Evolutionary conservation across 1,140 invertebrate genomes (phyloP), one percentile per base, ranked within the genome.

Genomic region (Trigoniulus corallinus): DNA sequence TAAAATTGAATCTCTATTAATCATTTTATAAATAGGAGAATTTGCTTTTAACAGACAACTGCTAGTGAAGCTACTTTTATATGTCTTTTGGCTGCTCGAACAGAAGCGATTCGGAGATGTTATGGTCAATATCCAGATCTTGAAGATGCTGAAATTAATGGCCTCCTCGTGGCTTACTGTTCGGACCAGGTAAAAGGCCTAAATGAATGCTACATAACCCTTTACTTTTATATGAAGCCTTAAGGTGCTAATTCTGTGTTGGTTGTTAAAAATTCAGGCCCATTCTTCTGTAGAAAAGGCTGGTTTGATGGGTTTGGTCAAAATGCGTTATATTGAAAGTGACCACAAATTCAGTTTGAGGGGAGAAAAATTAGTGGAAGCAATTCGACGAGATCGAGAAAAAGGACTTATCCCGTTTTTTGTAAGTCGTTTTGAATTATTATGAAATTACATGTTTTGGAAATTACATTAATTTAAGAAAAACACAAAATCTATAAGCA

Each of bases 281-380:
- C 91, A 97, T 67, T 95, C 89, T 0, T 94, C 89, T 21, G 89
- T 97, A 2, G 92, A 96, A 68, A 97, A 97, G 68, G 88, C 91
- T 41, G 88, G 87, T 18, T 66, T 92, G 1, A 86, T 87, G 50
- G 88, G 88, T 49, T 66, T 96, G 49, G 89, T 96, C 1, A 80
- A 85, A 57, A 84, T 96, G 81, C 74, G 86, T 27, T 93, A 91
- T 63, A 79, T 97, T 12, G 65, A 67, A 43, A 66, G 62, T 52
- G 78, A 80, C 39, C 61, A 61, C 3, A 73, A 86, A 47, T 73
- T 93, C 39, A 80, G 82, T 54, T 79, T 96, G 73, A 73, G 87
- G 27, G 89, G 88, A 2, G 77, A 81, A 22, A 77, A 76, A 47
- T 70, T 97, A 20, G 68, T 76, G 21, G 79, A 87, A 62, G 85